Percentiles rank a stretch among this genome's conserved stretches.
Evolutionary conservation across 1,140 invertebrate species (phyloP).

Genomic region (Heterodera schachtii): DNA sequence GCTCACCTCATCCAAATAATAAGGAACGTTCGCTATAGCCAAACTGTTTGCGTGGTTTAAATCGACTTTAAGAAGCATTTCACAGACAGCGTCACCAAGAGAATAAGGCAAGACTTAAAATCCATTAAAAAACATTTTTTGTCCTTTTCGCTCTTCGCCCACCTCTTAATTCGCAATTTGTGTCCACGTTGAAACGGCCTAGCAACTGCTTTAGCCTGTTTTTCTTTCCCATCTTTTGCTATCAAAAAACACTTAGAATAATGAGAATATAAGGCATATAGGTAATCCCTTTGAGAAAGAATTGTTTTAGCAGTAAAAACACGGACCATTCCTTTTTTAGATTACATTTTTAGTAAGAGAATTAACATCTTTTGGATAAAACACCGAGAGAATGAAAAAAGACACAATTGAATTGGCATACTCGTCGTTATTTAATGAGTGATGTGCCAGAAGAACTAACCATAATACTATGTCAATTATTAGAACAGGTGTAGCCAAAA

Average conservation of each 20-base stretch:
- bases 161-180: slow-evolving; percentile 17
- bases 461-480: background rate
- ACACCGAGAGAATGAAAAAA: background rate
- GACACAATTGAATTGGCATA: background rate
- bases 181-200: background rate
- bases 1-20: slow-evolving; percentile 26
- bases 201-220: slow-evolving; percentile 18
- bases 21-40: slow-evolving; percentile 26
- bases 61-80: slow-evolving; percentile 23
- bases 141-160: background rate
- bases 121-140: background rate
- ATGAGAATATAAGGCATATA: no score
- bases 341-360: background rate
- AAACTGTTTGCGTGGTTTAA: slow-evolving; percentile 8
- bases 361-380: background rate
- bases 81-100: slow-evolving; percentile 3
- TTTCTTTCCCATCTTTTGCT: slow-evolving; percentile 4
- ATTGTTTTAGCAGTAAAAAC: no score
- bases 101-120: slow-evolving; percentile 30
- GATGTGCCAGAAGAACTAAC: background rate
- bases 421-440: background rate
- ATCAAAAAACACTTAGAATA: background rate
- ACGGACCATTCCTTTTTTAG: no score
- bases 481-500: background rate
- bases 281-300: background rate